phyloP scores from a whole-genome alignment of 2,888 invertebrate species.

The Osmoderma eremita region DNA sequence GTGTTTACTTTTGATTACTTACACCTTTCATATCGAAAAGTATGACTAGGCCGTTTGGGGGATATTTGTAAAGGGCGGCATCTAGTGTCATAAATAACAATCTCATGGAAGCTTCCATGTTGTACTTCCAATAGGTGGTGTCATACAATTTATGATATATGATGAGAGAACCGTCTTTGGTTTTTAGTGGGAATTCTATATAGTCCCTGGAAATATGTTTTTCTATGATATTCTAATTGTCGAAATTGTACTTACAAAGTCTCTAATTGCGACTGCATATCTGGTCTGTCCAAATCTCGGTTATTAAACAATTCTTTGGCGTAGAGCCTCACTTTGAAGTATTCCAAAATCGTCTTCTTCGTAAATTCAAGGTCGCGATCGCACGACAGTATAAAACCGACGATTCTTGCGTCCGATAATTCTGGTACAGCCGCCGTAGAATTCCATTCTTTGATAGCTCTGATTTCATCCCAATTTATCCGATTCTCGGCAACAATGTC shows the following conservation, averaged over 20 bases:
- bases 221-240: too few relatives aligned
- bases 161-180: constrained; percentile 70
- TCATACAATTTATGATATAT: constrained; percentile 71
- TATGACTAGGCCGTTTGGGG: constrained; percentile 73
- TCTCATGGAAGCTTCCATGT: constrained; percentile 70
- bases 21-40: constrained; percentile 76
- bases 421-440: constrained; percentile 52
- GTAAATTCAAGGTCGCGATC: constrained; percentile 69
- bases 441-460: constrained; percentile 55
- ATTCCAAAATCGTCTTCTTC: constrained; percentile 72
- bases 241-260: constrained; percentile 69
- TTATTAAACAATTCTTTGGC: constrained; percentile 73
- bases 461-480: constrained; percentile 52
- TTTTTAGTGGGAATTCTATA: constrained; percentile 68
- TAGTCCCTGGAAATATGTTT: constrained; percentile 66
- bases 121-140: constrained; percentile 69
- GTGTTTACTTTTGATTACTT: constrained; percentile 58
- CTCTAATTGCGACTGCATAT: constrained; percentile 63
- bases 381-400: constrained; percentile 74
- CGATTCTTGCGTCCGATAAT: constrained; percentile 70
- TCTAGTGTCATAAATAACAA: constrained; percentile 62
- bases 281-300: constrained; percentile 63
- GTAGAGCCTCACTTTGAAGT: constrained; percentile 69
- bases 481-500: constrained; percentile 53
- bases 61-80: constrained; percentile 67